Percentiles rank a stretch among this genome's conserved stretches.
Evolutionary conservation across 2,888 invertebrate genomes (phyloP).

Genomic region (Cryptocheilus praepositus): DNA sequence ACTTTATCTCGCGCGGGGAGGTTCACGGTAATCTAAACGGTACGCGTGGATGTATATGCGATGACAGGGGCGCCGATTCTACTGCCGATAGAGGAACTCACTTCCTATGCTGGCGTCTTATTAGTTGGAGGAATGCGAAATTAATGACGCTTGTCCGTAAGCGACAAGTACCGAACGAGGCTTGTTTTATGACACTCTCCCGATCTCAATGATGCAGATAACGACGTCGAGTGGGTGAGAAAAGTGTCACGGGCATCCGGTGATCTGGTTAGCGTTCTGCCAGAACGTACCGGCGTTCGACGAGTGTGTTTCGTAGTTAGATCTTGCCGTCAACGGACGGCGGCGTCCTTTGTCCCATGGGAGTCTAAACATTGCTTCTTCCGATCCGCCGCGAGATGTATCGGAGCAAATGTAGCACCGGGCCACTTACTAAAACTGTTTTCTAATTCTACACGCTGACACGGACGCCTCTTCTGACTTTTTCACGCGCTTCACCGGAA

Average conservation of each 20-base stretch:
- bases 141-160: slow-evolving; percentile 46
- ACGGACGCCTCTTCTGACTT: no score
- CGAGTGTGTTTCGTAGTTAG: slow-evolving; percentile 45
- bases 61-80: no score
- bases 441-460: background rate
- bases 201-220: slow-evolving; percentile 40
- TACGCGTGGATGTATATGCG: no score
- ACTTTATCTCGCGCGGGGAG: background rate
- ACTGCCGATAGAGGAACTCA: no score
- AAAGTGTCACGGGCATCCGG: slow-evolving; percentile 70
- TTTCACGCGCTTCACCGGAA: no score
- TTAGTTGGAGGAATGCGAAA: slow-evolving; percentile 31
- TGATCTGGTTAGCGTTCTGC: slow-evolving; percentile 71
- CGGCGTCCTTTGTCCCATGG: slow-evolving; percentile 26
- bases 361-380: slow-evolving; percentile 14
- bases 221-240: slow-evolving; percentile 62
- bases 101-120: slow-evolving; percentile 2
- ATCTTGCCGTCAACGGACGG: slow-evolving; percentile 26
- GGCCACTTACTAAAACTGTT: slow-evolving; percentile 30
- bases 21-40: background rate
- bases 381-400: slow-evolving; percentile 43
- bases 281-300: slow-evolving; percentile 16
- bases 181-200: slow-evolving; percentile 35
- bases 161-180: slow-evolving; percentile 26
- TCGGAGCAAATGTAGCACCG: slow-evolving; percentile 21